phyloP scores from a whole-genome alignment of 2,888 invertebrate species.

The Lordiphosa fenestrarum region DNA sequence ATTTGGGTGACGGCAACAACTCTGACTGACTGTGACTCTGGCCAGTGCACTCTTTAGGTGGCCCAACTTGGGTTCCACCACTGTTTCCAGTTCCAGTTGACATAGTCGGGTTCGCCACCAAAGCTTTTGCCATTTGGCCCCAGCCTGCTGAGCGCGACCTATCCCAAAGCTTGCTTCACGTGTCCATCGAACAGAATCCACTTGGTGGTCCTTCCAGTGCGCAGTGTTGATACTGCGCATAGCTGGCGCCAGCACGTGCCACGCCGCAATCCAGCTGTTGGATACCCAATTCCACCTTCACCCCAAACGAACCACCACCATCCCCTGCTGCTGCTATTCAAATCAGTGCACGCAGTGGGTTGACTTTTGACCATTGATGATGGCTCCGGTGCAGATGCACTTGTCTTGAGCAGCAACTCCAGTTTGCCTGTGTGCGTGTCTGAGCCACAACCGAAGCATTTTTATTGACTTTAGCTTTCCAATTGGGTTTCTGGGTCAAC shows the following conservation, averaged over 20 bases:
- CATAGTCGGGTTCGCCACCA: conserved; percentile 24
- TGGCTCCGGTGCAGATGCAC: conserved; percentile 11
- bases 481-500: conserved; percentile 69
- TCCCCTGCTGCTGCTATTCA: conserved; percentile 36
- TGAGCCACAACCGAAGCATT: conserved; percentile 30
- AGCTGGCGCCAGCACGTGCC: conserved; percentile 60
- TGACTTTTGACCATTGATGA: conserved; percentile 52
- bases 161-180: conserved; percentile 51
- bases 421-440: conserved; percentile 44
- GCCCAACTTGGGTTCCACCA: conserved; percentile 21
- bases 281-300: conserved; percentile 23
- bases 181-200: conserved; percentile 32
- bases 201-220: conserved; percentile 50
- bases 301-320: not conserved
- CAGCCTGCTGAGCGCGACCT: conserved; percentile 51
- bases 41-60: conserved; percentile 23
- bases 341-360: conserved; percentile 51
- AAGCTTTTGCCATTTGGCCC: conserved; percentile 21
- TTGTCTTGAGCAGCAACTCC: conserved; percentile 25
- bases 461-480: conserved; percentile 65
- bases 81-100: conserved; percentile 31
- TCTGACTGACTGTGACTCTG: conserved; percentile 9
- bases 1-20: conserved; percentile 62
- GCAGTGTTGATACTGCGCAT: conserved; percentile 64
- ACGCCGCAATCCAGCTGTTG: conserved; percentile 53